Evolutionary conservation across 2,888 invertebrate genomes (phyloP).

Genomic region (Mythimna lalbum): DNA sequence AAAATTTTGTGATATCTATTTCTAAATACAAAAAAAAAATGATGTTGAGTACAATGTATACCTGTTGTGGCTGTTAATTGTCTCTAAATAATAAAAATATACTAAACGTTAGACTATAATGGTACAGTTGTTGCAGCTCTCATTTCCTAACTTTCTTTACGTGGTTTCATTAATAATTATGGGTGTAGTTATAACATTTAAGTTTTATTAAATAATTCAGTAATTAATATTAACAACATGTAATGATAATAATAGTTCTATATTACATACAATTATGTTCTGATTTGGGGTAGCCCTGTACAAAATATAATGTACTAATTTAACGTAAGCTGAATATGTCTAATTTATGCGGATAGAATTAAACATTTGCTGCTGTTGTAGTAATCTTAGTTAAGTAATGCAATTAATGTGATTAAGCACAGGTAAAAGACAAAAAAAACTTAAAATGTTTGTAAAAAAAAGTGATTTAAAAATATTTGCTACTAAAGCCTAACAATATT

Average conservation of each 20-base stretch:
- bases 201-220: slow-evolving; percentile 18
- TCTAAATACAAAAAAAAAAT: not conserved
- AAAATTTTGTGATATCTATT: not conserved
- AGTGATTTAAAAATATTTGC: slow-evolving; percentile 70
- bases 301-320: slow-evolving; percentile 50
- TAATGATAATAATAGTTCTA: not conserved
- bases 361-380: slow-evolving; percentile 79
- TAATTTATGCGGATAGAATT: slow-evolving; percentile 58
- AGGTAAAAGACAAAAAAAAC: slow-evolving; percentile 82
- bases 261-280: slow-evolving; percentile 5
- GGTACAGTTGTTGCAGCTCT: slow-evolving; percentile 24
- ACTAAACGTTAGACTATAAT: slow-evolving; percentile 6
- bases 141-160: slow-evolving; percentile 12
- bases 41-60: no score
- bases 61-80: no score
- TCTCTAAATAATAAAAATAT: no score
- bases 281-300: not conserved
- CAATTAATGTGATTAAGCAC: slow-evolving; percentile 79
- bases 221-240: slow-evolving; percentile 8
- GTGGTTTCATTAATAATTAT: slow-evolving; percentile 28
- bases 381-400: slow-evolving; percentile 79
- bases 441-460: slow-evolving; percentile 67
- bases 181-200: slow-evolving; percentile 45
- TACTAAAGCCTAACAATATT: slow-evolving; percentile 66
- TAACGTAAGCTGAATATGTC: slow-evolving; percentile 59